phyloP scores from a whole-genome alignment of 2,797 vertebrate genomes.

The Megaceryle alcyon region DNA sequence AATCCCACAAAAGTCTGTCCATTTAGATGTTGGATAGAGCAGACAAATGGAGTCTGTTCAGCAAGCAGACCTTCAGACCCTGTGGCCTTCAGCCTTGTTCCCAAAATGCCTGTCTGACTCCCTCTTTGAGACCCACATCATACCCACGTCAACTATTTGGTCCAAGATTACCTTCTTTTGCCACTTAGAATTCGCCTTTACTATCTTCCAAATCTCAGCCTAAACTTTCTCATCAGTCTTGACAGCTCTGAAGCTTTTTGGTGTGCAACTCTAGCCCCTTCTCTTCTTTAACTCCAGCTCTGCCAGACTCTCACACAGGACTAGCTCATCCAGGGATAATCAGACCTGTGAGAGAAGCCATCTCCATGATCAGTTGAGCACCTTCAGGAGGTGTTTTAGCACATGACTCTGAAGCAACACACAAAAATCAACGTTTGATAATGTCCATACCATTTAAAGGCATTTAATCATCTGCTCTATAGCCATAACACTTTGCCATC shows the following conservation, averaged over 20 bases:
- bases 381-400: background rate
- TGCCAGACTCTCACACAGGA: background rate
- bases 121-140: rapidly evolving
- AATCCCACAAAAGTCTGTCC: background rate
- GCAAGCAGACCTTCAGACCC: background rate
- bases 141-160: background rate
- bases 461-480: background rate
- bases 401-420: background rate
- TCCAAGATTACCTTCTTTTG: background rate
- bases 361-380: background rate
- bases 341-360: background rate
- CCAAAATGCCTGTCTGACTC: background rate
- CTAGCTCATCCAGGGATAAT: background rate
- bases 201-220: background rate
- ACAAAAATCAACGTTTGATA: background rate
- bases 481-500: background rate
- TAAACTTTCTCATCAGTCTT: background rate
- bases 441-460: background rate
- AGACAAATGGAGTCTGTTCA: background rate
- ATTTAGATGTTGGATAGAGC: background rate
- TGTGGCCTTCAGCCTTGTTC: background rate
- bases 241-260: background rate
- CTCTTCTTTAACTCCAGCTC: background rate
- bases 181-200: background rate
- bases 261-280: background rate